These are phyloP conservation scores for Coptotermes formosanus DNA, from an alignment of 1,140 invertebrate genomes.

Conservation along the genomic window DNA sequence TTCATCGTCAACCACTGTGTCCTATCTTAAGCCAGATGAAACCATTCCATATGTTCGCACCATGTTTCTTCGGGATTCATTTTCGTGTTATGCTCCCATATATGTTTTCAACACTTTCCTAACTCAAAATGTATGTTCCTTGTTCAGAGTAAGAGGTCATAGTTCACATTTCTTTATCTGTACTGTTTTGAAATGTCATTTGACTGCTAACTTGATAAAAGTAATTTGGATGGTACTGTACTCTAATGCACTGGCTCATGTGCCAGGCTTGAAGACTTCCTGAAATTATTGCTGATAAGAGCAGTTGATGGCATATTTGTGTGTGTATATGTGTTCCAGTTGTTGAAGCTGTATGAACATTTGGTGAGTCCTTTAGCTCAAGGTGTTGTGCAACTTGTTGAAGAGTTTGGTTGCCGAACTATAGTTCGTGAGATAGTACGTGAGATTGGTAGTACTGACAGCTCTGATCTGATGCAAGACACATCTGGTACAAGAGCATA, in stretches of 20 bases:
- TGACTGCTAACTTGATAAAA: too few relatives aligned
- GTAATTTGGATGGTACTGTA: too few relatives aligned
- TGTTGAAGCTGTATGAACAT: slow-evolving; percentile 72
- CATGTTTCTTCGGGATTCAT: background rate
- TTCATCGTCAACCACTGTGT: too few relatives aligned
- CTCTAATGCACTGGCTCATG: too few relatives aligned
- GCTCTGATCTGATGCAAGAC: slow-evolving; percentile 54
- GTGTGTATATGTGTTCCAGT: slow-evolving; percentile 48
- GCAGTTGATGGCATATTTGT: background rate
- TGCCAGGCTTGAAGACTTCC: too few relatives aligned
- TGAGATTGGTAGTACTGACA: slow-evolving; percentile 64
- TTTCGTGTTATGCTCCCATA: background rate
- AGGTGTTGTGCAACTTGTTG: slow-evolving; percentile 64
- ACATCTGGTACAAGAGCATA: slow-evolving; percentile 60
- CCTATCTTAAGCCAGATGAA: too few relatives aligned
- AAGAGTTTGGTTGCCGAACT: slow-evolving; percentile 59
- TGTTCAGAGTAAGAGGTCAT: too few relatives aligned
- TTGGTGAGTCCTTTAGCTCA: slow-evolving; percentile 64
- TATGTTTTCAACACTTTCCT: background rate
- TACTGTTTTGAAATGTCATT: too few relatives aligned
- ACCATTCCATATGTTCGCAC: background rate
- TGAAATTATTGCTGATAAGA: background rate
- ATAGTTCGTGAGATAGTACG: slow-evolving; percentile 69
- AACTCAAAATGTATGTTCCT: too few relatives aligned
- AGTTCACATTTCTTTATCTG: too few relatives aligned